Conservation (phyloP, 2,888 invertebrate species). For the Merodon equestris region DNA sequence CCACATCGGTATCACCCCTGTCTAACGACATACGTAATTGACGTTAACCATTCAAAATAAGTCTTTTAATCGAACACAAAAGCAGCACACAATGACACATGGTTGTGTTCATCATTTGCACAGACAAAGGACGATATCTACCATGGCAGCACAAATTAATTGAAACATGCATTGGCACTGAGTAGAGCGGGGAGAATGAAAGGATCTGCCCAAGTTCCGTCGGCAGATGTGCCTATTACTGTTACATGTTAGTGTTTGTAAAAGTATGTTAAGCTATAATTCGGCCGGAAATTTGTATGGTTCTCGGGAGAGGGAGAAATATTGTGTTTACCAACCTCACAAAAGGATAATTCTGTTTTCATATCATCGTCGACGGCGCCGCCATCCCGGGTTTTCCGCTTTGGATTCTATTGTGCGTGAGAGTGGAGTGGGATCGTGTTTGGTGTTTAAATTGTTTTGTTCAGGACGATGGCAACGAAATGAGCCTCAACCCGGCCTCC, state of each 20-base stretch:
- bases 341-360: conserved; percentile 52
- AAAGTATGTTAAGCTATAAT: conserved; percentile 12
- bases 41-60: neutral
- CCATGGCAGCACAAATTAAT: conserved; percentile 43
- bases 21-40: neutral
- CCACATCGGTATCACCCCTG: no score
- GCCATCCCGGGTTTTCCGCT: conserved; percentile 13
- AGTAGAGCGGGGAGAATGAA: neutral
- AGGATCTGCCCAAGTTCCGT: neutral
- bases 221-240: conserved; percentile 8
- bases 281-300: conserved; percentile 18
- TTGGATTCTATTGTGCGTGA: no score
- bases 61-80: conserved; percentile 18
- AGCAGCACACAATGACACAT: neutral
- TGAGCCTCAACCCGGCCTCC: neutral
- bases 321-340: conserved; percentile 34
- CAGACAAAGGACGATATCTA: neutral
- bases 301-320: conserved; percentile 8
- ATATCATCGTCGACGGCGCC: conserved; percentile 20
- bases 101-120: no score
- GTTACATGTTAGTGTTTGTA: neutral
- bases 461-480: conserved; percentile 26
- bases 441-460: conserved; percentile 24
- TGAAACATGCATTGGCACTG: conserved; percentile 39
- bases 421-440: conserved; percentile 31